These are phyloP conservation scores for Metopolophium dirhodum DNA, from an alignment of 1,140 invertebrate species.

Conservation along the genomic window DNA sequence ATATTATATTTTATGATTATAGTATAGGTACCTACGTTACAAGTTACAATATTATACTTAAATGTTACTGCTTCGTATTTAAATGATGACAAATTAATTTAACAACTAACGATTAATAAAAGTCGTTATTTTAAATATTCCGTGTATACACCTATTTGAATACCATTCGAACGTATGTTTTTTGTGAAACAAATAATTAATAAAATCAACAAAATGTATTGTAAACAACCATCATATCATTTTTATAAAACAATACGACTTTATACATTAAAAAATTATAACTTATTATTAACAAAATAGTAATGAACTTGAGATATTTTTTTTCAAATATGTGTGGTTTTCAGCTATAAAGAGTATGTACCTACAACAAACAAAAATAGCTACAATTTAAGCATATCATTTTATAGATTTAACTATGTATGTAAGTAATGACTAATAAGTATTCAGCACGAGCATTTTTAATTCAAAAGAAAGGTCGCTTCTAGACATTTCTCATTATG, in stretches of 20 bases:
- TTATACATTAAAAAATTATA: background rate
- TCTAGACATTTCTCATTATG: slow-evolving; percentile 2
- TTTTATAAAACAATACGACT: too few relatives aligned
- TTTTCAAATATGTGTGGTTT: background rate
- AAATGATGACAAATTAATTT: background rate
- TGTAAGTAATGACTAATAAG: too few relatives aligned
- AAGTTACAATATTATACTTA: background rate
- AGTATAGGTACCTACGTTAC: background rate
- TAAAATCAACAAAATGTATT: too few relatives aligned
- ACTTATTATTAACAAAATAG: background rate
- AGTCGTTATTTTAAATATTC: background rate
- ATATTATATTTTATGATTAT: too few relatives aligned
- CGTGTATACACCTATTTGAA: background rate
- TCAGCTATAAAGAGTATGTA: background rate
- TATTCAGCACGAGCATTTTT: background rate
- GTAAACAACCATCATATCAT: too few relatives aligned
- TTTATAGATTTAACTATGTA: background rate
- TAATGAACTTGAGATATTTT: background rate
- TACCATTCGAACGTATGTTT: background rate
- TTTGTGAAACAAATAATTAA: background rate
- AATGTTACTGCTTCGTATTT: background rate
- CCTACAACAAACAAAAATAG: background rate
- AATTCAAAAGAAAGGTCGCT: background rate
- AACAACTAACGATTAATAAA: background rate
- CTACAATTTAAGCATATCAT: background rate